A percentile compares a stretch with the other conserved stretches of the same genome.
phyloP scores from a whole-genome alignment of 2,888 invertebrate genomes.

The Agriotes lineatus region DNA sequence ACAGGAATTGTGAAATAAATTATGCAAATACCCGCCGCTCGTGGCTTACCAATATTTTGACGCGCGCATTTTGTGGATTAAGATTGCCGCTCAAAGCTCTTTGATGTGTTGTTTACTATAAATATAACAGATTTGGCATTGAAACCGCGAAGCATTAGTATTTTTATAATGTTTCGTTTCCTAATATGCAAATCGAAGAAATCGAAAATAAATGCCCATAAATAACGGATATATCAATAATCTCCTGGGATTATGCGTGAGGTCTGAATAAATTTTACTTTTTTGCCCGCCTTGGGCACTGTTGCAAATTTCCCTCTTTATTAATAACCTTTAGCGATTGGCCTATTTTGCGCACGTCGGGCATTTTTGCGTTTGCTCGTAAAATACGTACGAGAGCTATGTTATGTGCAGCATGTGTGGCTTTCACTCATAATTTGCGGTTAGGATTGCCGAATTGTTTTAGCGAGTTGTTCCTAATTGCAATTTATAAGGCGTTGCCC shows the following conservation, averaged over 20 bases:
- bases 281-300: not conserved
- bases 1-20: constrained; percentile 7
- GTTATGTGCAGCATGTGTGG: constrained; percentile 11
- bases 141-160: not conserved
- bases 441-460: constrained; percentile 41
- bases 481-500: constrained; percentile 36
- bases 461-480: constrained; percentile 39
- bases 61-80: constrained; percentile 2
- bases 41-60: not conserved
- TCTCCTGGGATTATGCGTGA: not conserved
- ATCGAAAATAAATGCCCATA: constrained; percentile 19
- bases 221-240: not conserved
- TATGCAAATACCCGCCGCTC: not conserved
- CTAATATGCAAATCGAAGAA: constrained; percentile 16
- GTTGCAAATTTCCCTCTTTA: constrained; percentile 14
- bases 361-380: constrained; percentile 18
- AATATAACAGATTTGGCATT: constrained; percentile 19
- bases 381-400: constrained; percentile 1
- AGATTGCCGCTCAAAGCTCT: not conserved
- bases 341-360: constrained; percentile 2
- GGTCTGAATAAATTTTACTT: constrained; percentile 10
- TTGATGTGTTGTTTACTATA: constrained; percentile 18
- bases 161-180: constrained; percentile 15
- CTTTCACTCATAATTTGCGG: constrained; percentile 42
- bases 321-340: constrained; percentile 13